Evolutionary conservation across 2,797 vertebrate genomes (phyloP), one percentile per base, ranked within the genome.

Genomic region (Adrianichthys oophorus): DNA sequence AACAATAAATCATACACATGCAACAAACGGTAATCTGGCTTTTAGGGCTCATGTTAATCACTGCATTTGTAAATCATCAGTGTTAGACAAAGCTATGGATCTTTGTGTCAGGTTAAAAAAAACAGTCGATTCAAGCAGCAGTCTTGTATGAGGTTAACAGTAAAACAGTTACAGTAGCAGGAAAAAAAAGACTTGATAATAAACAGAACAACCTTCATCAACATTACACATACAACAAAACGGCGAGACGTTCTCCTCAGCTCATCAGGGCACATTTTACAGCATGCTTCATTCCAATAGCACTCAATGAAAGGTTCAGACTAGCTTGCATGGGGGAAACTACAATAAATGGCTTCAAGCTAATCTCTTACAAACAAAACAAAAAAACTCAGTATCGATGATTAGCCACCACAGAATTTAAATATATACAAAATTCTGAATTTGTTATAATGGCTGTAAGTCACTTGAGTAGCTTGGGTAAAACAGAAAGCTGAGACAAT

Each of bases 271-370:
- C 93, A 96, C 92, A 93, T 91, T 92, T 77, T 48, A 89, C 90
- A 94, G 94, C 95, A 98, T 96, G 95, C 95, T 94, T 90, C 94
- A 96, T 95, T 95, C 92, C 93, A 90, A 91, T 90, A 89, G 92
- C 77, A 91, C 91, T 89, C 87, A 83, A 89, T 90, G 93, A 89
- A 91, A 89, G 89, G 92, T 82, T 93, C 87, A 90, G 87, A 93
- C 89, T 85, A 93, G 85, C 89, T 92, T 92, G 75, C 72, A 80
- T 61, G 71, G 68, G 57, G 65, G 59, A 65, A 72, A 76, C 43
- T 58, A 84, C 71, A 82, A 54, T 82, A 79, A 80, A 80, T 87
- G 82, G 80, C 85, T 87, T 69, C 62, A 84, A 82, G 63, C 57
- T 74, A 80, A 81, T 83, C 80, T 88, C 83, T 78, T 83, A 13